Evolutionary conservation across 2,888 invertebrate genomes (phyloP).

Genomic region (Chymomyza fuscimana): DNA sequence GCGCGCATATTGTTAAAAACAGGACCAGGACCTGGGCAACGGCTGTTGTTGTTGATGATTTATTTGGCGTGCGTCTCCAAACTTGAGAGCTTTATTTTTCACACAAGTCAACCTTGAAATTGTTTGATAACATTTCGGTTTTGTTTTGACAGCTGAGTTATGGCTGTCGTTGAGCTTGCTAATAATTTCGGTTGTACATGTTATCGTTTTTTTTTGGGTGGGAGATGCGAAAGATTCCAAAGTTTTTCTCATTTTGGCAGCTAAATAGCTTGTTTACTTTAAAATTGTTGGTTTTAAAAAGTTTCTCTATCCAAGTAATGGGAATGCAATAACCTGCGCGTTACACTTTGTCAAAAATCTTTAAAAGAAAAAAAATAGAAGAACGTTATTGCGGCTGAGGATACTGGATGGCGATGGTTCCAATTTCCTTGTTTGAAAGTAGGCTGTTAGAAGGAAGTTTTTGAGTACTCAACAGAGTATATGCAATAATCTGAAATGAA

Average conservation of each 20-base stretch:
- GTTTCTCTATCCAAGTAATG: background rate
- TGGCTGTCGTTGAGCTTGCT: conserved; percentile 45
- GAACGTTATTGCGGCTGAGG: too few relatives aligned
- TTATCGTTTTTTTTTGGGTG: background rate
- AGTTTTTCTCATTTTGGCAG: background rate
- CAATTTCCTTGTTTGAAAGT: too few relatives aligned
- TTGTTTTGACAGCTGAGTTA: conserved; percentile 62
- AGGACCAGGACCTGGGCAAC: conserved; percentile 1
- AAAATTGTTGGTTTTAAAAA: conserved; percentile 2
- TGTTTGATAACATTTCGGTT: conserved; percentile 67
- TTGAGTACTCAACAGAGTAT: too few relatives aligned
- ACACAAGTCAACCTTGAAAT: conserved; percentile 63
- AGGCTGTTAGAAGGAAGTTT: too few relatives aligned
- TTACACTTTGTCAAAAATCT: background rate
- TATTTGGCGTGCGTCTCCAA: conserved; percentile 46
- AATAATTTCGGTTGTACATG: conserved; percentile 46
- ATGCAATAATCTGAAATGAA: too few relatives aligned
- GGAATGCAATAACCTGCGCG: conserved; percentile 5
- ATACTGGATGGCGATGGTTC: too few relatives aligned
- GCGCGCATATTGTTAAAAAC: conserved; percentile 22
- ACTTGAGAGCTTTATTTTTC: conserved; percentile 47
- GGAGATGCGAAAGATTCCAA: background rate
- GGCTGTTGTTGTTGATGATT: conserved; percentile 53
- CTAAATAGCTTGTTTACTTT: conserved; percentile 2
- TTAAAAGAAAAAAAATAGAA: too few relatives aligned